Evolutionary conservation across 2,888 invertebrate genomes (phyloP).

Genomic region (Slavum lentiscoides): DNA sequence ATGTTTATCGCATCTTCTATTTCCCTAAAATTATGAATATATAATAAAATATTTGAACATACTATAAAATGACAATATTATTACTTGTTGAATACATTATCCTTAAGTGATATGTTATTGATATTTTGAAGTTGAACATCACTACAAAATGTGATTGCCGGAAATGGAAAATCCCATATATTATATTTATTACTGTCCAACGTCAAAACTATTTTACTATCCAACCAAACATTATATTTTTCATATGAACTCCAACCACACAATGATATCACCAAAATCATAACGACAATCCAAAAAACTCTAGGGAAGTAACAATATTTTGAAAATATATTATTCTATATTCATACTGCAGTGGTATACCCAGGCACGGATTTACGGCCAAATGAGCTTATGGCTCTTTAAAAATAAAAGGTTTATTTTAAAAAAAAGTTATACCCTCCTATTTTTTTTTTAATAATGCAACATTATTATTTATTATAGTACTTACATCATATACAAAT

Average conservation of each 20-base stretch:
- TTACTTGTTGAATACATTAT: constrained; percentile 22
- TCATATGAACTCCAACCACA: constrained; percentile 49
- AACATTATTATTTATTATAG: no score
- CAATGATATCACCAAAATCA: constrained; percentile 51
- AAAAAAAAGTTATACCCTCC: no score
- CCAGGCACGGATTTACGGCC: neutral
- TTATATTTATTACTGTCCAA: constrained; percentile 50
- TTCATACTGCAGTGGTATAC: neutral
- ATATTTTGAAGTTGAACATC: constrained; percentile 52
- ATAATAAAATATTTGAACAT: neutral
- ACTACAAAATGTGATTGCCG: constrained; percentile 55
- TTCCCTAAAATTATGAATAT: constrained; percentile 18
- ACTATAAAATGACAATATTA: neutral
- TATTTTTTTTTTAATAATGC: no score
- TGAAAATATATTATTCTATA: neutral
- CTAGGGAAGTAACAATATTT: neutral
- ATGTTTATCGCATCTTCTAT: constrained; percentile 15
- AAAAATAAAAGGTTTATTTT: no score
- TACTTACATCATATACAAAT: no score
- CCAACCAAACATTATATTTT: constrained; percentile 50
- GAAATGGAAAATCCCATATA: constrained; percentile 55
- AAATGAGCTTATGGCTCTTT: no score
- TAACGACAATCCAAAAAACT: constrained; percentile 54
- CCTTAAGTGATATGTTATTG: neutral
- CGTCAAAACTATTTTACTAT: constrained; percentile 51